A percentile compares a stretch with the other conserved stretches of the same genome.
These are phyloP conservation scores for Medauroidea extradentata DNA, from an alignment of 1,140 invertebrate species.

Conservation along the genomic window DNA sequence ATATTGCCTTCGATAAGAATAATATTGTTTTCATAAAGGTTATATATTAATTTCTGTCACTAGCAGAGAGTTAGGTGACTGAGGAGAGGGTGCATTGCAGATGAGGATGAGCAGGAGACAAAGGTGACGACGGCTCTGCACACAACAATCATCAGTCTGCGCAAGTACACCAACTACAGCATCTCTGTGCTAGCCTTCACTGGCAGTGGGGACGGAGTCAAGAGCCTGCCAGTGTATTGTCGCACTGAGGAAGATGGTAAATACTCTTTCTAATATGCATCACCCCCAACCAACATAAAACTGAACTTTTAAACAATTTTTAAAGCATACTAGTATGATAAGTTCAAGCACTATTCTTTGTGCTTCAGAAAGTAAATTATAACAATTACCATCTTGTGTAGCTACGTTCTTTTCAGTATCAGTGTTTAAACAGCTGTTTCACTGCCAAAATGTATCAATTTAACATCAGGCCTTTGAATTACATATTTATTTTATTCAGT, in stretches of 20 bases:
- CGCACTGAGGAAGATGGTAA: constrained; percentile 51
- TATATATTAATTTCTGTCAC: too few relatives aligned
- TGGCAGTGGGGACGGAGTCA: constrained; percentile 50
- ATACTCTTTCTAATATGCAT: neutral
- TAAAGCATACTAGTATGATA: neutral
- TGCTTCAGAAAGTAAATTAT: too few relatives aligned
- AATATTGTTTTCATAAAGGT: too few relatives aligned
- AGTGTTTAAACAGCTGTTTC: too few relatives aligned
- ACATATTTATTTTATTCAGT: too few relatives aligned
- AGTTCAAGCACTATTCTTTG: neutral
- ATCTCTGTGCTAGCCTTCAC: constrained; percentile 53
- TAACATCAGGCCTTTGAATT: too few relatives aligned
- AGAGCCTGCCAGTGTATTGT: constrained; percentile 47
- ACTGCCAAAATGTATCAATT: too few relatives aligned
- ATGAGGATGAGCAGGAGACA: constrained; percentile 52
- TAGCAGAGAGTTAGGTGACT: too few relatives aligned
- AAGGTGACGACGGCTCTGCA: constrained; percentile 22
- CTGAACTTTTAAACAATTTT: constrained; percentile 1
- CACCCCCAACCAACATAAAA: neutral
- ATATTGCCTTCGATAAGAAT: too few relatives aligned
- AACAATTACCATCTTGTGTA: too few relatives aligned
- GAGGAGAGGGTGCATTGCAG: too few relatives aligned
- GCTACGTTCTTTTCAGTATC: too few relatives aligned
- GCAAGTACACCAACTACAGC: constrained; percentile 54
- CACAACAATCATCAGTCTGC: constrained; percentile 23